Percentiles rank a stretch among this genome's conserved stretches.
Evolutionary conservation across 2,888 invertebrate species (phyloP).

Genomic region (Leptarthrus brevirostris): DNA sequence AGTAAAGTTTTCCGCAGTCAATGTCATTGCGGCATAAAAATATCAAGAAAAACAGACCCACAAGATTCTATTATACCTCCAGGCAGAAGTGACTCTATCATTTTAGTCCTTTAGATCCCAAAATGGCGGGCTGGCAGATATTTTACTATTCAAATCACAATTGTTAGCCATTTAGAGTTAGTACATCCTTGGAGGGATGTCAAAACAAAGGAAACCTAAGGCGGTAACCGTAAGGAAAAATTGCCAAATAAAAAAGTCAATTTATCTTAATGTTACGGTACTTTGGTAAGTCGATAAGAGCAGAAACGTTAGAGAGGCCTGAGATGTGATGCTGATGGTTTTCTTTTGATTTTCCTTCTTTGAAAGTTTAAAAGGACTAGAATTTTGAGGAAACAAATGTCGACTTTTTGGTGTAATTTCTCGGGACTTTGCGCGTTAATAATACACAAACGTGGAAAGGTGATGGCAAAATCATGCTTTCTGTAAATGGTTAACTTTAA

Average conservation of each 20-base stretch:
- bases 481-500: too few relatives aligned
- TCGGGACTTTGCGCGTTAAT: constrained; percentile 21
- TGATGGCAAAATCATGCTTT: too few relatives aligned
- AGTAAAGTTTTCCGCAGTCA: background rate
- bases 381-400: constrained; percentile 2
- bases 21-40: constrained; percentile 2
- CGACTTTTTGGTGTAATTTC: background rate
- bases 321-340: constrained; percentile 5
- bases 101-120: constrained; percentile 24
- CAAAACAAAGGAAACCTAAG: constrained; percentile 46
- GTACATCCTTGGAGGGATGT: constrained; percentile 38
- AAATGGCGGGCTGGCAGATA: constrained; percentile 37
- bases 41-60: constrained; percentile 33
- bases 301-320: constrained; percentile 16
- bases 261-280: constrained; percentile 50
- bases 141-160: constrained; percentile 47
- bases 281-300: constrained; percentile 48
- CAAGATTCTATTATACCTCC: constrained; percentile 29
- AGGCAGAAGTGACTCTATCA: constrained; percentile 40
- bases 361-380: constrained; percentile 29
- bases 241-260: constrained; percentile 46
- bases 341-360: constrained; percentile 24
- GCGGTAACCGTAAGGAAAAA: constrained; percentile 42
- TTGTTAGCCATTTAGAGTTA: constrained; percentile 40
- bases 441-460: background rate